phyloP scores from a whole-genome alignment of 2,888 invertebrate genomes.

The Fragum whitleyi region DNA sequence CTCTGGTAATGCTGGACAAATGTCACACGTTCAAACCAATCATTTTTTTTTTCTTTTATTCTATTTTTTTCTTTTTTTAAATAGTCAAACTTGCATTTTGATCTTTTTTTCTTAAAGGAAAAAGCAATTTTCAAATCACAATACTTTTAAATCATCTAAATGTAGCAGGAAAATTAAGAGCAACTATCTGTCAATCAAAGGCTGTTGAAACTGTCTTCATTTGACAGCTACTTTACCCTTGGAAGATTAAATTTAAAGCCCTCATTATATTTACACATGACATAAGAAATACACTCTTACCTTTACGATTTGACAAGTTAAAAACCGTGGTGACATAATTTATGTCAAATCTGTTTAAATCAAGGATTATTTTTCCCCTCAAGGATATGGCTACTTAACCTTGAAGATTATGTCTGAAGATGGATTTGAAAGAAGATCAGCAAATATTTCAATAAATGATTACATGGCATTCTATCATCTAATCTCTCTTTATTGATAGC shows the following conservation, averaged over 20 bases:
- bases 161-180: neutral
- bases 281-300: constrained; percentile 23
- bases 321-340: constrained; percentile 20
- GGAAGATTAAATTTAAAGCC: constrained; percentile 23
- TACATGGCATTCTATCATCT: neutral
- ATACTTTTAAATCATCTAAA: too few relatives aligned
- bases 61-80: too few relatives aligned
- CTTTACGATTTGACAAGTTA: constrained; percentile 21
- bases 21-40: too few relatives aligned
- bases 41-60: too few relatives aligned
- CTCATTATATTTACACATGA: constrained; percentile 30
- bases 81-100: too few relatives aligned
- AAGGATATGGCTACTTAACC: neutral
- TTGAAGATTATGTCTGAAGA: neutral
- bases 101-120: too few relatives aligned
- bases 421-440: neutral
- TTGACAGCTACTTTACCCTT: constrained; percentile 17
- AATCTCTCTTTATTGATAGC: neutral
- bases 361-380: neutral
- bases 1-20: too few relatives aligned
- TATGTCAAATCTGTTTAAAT: constrained; percentile 26
- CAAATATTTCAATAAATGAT: neutral
- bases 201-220: neutral
- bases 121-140: too few relatives aligned
- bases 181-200: neutral